Percentiles rank a stretch among this genome's conserved stretches.
Evolutionary conservation across 2,888 invertebrate genomes (phyloP).

Genomic region (Agapetus fuscipes): DNA sequence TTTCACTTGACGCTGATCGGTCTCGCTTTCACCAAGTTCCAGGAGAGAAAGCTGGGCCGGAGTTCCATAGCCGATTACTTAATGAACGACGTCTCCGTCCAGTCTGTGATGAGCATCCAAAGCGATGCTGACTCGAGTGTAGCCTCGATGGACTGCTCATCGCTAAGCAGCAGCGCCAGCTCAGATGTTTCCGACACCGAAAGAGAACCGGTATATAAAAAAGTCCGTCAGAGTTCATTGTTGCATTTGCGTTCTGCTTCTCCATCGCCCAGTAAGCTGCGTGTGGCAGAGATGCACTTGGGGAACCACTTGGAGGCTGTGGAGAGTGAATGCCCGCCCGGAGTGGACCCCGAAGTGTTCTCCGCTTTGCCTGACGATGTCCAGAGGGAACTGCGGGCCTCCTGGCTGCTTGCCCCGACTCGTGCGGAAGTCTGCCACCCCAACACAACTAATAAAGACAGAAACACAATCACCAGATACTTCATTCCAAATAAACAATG

Average conservation of each 20-base stretch:
- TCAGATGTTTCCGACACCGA: slow-evolving; percentile 55
- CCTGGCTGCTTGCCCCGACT: slow-evolving; percentile 40
- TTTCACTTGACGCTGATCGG: slow-evolving; percentile 74
- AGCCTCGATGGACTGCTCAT: slow-evolving; percentile 36
- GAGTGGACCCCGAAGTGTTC: slow-evolving; percentile 59
- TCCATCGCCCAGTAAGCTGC: slow-evolving; percentile 59
- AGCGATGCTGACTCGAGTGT: slow-evolving; percentile 44
- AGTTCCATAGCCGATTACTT: slow-evolving; percentile 67
- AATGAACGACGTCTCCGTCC: slow-evolving; percentile 68
- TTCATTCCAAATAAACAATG: slow-evolving; percentile 19
- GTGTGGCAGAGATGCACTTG: slow-evolving; percentile 55
- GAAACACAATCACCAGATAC: slow-evolving; percentile 21
- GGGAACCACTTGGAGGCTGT: slow-evolving; percentile 36
- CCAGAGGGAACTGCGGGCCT: slow-evolving; percentile 62
- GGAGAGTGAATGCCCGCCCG: slow-evolving; percentile 47
- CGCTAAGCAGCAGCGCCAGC: slow-evolving; percentile 40
- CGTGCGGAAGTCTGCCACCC: not conserved
- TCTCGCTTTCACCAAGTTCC: slow-evolving; percentile 74
- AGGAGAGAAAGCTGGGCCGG: slow-evolving; percentile 57
- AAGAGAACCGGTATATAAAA: slow-evolving; percentile 22
- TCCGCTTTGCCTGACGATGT: slow-evolving; percentile 60
- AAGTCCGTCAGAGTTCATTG: too few species aligned
- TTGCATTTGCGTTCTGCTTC: too few species aligned
- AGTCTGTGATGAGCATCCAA: slow-evolving; percentile 60
- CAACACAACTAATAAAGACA: slow-evolving; percentile 8